Evolutionary conservation across 2,888 invertebrate species (phyloP), one percentile per base, ranked within the genome.

Genomic region (Brachypalpus laphriformis): DNA sequence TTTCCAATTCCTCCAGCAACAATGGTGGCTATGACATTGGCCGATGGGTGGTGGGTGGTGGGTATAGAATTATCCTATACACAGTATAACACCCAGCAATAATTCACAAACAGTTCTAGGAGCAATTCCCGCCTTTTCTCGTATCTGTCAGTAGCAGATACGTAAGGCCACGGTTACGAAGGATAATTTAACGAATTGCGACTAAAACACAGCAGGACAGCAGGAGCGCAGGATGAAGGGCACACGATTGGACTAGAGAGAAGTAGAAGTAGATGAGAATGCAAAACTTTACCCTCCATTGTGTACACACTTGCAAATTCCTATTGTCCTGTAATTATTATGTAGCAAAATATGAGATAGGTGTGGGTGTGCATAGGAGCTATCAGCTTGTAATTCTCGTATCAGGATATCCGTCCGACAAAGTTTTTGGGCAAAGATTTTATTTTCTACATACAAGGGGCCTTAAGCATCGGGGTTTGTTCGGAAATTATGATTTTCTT

Each of bases 121-220:
- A 85, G 75, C 85, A 66, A 85, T 90, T 89, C 88, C 90, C 90
- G 90, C 90, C 90, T 90, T 90, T 90, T 89, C 89, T 90, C 89
- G 90, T 90, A 89, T 87, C 88, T 90, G 90, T 90, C 90, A 90
- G 76, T 42, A 86, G 86, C 90, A 89, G 87, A 72, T 71, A 80
- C 63, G 80, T 82, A 86, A 87, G 75, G 71, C 66, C 81, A 87
- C 76, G 85, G 70, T 34, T 71, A 45, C 70, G 75, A 56, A 81
- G 85, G 81, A 85, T 85, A 85, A 81, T 85, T 85, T 75, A 85
- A 76, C 85, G 80, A 80, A 80, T 78, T 82, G 72, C 78, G 74
- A 74, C 49, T 47, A 63, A 57, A 70, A 37, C 78, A 40, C 70
- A 80, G 65, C 83, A 71, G 77, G 70, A 61, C 61, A 42, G 1